phyloP scores from a whole-genome alignment of 2,797 vertebrate genomes.

The Hippopotamyrus pictus region DNA sequence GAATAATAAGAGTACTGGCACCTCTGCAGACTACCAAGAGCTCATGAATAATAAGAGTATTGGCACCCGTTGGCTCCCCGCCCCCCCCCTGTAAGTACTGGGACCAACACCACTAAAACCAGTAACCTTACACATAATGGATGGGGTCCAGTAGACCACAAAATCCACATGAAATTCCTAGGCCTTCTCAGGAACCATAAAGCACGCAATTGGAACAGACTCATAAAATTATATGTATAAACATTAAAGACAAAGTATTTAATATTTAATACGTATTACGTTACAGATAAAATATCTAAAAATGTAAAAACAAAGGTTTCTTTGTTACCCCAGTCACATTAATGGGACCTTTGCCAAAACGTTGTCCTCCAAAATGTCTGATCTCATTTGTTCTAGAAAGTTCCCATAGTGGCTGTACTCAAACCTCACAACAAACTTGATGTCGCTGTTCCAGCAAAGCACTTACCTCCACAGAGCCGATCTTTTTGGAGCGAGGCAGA shows the following conservation, averaged over 20 bases:
- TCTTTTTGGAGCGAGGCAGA: conserved; percentile 74
- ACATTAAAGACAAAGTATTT: not conserved
- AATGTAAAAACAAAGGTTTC: not conserved
- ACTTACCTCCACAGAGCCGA: conserved; percentile 80
- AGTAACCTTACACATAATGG: not conserved
- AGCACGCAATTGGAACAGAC: not conserved
- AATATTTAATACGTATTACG: not conserved
- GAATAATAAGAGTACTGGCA: not conserved
- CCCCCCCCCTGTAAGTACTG: not conserved
- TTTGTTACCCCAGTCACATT: not conserved
- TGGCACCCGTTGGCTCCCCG: not conserved
- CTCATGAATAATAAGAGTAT: not conserved
- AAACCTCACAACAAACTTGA: not conserved
- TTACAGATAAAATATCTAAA: not conserved
- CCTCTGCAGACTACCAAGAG: not conserved
- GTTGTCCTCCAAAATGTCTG: not conserved
- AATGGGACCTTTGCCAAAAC: not conserved
- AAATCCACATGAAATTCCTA: not conserved
- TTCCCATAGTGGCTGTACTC: not conserved
- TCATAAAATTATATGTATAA: not conserved
- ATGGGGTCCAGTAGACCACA: not conserved
- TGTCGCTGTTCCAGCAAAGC: not conserved
- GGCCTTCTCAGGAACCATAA: not conserved
- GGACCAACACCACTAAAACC: not conserved
- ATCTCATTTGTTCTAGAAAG: not conserved